Evolutionary conservation across 2,888 invertebrate genomes (phyloP).

Genomic region (Drosophila mimetica): DNA sequence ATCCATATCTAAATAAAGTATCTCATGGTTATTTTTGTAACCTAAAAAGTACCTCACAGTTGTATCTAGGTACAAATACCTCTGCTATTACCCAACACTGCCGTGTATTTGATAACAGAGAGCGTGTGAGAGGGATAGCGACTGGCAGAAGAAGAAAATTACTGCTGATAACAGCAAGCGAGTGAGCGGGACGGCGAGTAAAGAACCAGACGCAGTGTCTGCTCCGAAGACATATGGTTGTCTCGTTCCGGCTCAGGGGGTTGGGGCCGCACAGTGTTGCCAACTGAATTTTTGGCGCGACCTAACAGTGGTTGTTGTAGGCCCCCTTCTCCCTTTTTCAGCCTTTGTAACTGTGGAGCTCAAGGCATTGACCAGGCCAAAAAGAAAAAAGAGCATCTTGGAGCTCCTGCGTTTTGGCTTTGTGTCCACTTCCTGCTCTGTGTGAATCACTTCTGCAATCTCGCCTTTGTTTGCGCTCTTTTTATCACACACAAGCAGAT

Average conservation of each 20-base stretch:
- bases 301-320: constrained; percentile 57
- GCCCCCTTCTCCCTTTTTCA: constrained; percentile 18
- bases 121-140: constrained; percentile 26
- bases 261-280: constrained; percentile 59
- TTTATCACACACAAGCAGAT: constrained; percentile 50
- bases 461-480: constrained; percentile 37
- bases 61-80: neutral
- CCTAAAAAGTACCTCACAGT: neutral
- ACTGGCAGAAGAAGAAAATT: constrained; percentile 4
- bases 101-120: constrained; percentile 62
- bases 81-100: neutral
- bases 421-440: constrained; percentile 45
- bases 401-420: constrained; percentile 9
- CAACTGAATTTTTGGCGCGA: constrained; percentile 70
- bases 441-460: constrained; percentile 31
- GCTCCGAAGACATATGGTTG: constrained; percentile 23
- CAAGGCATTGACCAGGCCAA: constrained; percentile 46
- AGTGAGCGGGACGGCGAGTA: neutral
- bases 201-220: constrained; percentile 23
- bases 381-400: constrained; percentile 11
- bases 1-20: too few relatives aligned
- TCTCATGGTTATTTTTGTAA: too few relatives aligned
- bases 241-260: constrained; percentile 53
- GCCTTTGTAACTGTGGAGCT: constrained; percentile 6
- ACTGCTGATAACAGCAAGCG: constrained; percentile 8